Base-by-base conservation (phyloP, 2,113 vertebrate species). In the Microtus montanus region DNA sequence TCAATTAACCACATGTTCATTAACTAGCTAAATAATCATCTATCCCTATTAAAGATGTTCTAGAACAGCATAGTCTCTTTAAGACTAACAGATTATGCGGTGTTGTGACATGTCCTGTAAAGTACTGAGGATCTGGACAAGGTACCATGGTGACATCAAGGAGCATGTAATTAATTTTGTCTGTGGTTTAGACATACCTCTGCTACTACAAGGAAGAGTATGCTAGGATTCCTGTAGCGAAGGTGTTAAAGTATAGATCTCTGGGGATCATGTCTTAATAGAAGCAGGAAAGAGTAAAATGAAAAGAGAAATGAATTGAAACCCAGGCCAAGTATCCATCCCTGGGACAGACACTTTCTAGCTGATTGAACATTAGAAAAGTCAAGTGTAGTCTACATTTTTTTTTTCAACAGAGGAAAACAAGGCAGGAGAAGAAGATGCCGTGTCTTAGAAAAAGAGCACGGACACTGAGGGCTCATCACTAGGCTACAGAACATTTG, bases 331-430 rank as follows among this genome's bases (percentile, higher is more conserved):
- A 47, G 0, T 44, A 22, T 74, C 19, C 86, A 52, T 19, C 77
- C 26, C 70, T 89, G 58, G 52, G 9, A 71, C 28, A 68, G 66
- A 77, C 1, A 61, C 19, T 93, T 87, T 70, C 49, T 80, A 92
- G 44, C 24, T 92, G 35, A 22, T 90, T 66, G 12, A 66, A n/a
- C 13, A 20, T 85, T 75, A 66, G 26, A 82, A 87, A 74, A 95
- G 52, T 73, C 22, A 82, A 38, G 10, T 64, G 92, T 61, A 15
- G 0, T 54, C 20, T 96, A 52, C 41, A 54, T 80, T 22, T 49
- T 89, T 73, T 73, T 93, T 93, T 93, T 49, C n/a, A 58, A 52
- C 41, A 75, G 22, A 75, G 61, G 61, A 63, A 83, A 71, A 79
- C 20, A 7, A 24, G 5, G 3, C 17, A 30, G 52, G 47, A 87